phyloP scores from a whole-genome alignment of 1,140 invertebrate species.

The Drosophila lacertosa region DNA sequence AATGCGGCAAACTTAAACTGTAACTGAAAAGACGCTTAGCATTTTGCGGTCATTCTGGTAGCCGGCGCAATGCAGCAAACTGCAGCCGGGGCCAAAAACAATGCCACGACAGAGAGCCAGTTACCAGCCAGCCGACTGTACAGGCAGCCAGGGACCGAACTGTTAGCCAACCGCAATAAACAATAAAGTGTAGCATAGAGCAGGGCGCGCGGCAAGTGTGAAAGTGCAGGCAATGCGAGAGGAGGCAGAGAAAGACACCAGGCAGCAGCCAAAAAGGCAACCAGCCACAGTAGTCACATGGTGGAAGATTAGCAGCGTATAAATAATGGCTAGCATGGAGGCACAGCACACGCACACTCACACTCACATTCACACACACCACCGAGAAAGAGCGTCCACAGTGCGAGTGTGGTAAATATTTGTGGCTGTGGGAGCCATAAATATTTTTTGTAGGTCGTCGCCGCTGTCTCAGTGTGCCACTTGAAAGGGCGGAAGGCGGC shows the following conservation, averaged over 20 bases:
- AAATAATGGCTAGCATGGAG: slow-evolving; percentile 52
- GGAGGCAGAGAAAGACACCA: background rate
- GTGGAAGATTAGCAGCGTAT: slow-evolving; percentile 67
- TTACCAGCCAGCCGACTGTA: background rate
- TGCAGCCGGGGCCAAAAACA: slow-evolving; percentile 32
- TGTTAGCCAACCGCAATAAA: slow-evolving; percentile 62
- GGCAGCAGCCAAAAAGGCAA: slow-evolving; percentile 59
- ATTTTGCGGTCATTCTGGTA: slow-evolving; percentile 58
- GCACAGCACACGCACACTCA: slow-evolving; percentile 12
- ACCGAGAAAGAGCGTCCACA: background rate
- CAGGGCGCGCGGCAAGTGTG: slow-evolving; percentile 29
- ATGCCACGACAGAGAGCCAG: slow-evolving; percentile 41
- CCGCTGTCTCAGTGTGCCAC: slow-evolving; percentile 49
- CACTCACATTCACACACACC: slow-evolving; percentile 3
- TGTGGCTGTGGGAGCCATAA: slow-evolving; percentile 57
- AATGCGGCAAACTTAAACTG: slow-evolving; percentile 69
- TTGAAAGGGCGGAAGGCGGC: slow-evolving; percentile 16
- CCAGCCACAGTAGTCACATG: slow-evolving; percentile 55
- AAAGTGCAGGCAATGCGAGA: slow-evolving; percentile 19
- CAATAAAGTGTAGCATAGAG: slow-evolving; percentile 61
- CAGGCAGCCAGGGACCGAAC: slow-evolving; percentile 27
- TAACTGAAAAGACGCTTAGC: slow-evolving; percentile 67
- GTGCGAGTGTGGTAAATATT: slow-evolving; percentile 57
- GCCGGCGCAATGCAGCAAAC: slow-evolving; percentile 52
- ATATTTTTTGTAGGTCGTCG: slow-evolving; percentile 60